Percentiles rank a stretch among this genome's conserved stretches.
Conservation (phyloP, 1,140 invertebrate genomes). For the Drosophila ironensis region DNA sequence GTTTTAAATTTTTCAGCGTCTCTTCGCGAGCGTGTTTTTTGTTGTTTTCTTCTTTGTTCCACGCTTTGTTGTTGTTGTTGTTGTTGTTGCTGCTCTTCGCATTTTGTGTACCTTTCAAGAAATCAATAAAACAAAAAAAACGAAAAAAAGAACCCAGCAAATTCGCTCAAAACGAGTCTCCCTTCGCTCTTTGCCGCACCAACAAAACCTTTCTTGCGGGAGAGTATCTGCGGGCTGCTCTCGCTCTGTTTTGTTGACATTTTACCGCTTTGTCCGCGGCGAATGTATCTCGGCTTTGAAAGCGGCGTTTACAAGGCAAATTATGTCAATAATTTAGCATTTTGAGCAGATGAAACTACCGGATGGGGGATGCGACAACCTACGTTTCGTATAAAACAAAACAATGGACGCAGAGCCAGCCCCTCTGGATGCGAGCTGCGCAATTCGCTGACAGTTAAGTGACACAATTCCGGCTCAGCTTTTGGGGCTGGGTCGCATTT, state of each 20-base stretch:
- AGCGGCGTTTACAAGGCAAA: slow-evolving; percentile 29
- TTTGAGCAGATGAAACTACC: slow-evolving; percentile 37
- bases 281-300: slow-evolving; percentile 17
- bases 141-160: slow-evolving; percentile 59
- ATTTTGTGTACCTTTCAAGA: slow-evolving; percentile 82
- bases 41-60: slow-evolving; percentile 64
- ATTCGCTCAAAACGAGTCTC: slow-evolving; percentile 74
- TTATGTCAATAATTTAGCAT: slow-evolving; percentile 66
- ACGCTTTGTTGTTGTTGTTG: slow-evolving; percentile 14
- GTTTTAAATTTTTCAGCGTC: slow-evolving; percentile 10
- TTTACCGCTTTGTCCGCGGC: slow-evolving; percentile 37
- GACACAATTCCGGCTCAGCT: slow-evolving; percentile 59
- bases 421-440: slow-evolving; percentile 10
- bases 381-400: not conserved
- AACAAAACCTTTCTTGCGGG: slow-evolving; percentile 4
- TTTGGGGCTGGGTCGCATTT: slow-evolving; percentile 45
- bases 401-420: not conserved
- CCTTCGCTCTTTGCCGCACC: slow-evolving; percentile 2
- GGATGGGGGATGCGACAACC: too few species aligned
- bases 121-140: slow-evolving; percentile 77
- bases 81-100: slow-evolving; percentile 73
- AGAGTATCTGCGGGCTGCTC: not conserved
- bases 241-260: slow-evolving; percentile 69
- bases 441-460: slow-evolving; percentile 64
- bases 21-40: slow-evolving; percentile 38